phyloP scores from a whole-genome alignment of 2,797 vertebrate species.

The Melopsittacus undulatus region DNA sequence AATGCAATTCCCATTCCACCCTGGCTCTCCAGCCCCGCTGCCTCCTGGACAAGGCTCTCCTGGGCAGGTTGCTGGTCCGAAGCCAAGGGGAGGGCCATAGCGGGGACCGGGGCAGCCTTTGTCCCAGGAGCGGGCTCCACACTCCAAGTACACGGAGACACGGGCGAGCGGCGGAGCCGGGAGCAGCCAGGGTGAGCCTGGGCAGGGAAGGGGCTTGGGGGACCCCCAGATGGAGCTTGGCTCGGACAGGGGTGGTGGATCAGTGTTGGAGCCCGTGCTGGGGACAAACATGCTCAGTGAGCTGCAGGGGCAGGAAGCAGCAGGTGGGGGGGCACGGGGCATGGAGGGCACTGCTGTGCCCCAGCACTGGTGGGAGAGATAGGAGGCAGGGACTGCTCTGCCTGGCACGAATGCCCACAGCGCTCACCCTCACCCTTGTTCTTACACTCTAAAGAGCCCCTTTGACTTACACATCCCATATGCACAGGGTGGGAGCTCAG shows the following conservation, averaged over 20 bases:
- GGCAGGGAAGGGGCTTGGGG: background rate
- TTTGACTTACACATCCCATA: background rate
- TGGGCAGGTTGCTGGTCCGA: slow-evolving; percentile 46
- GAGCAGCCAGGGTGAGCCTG: background rate
- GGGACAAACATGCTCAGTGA: rapidly evolving
- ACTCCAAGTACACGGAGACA: background rate
- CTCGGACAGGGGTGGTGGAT: background rate
- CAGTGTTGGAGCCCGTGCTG: background rate
- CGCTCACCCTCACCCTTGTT: no score
- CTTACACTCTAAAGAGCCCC: background rate
- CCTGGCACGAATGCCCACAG: background rate
- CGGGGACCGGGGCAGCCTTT: background rate
- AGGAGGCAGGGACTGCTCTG: background rate
- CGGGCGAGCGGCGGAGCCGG: background rate
- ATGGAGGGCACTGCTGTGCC: background rate
- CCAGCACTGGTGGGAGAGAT: background rate
- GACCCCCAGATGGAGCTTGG: background rate
- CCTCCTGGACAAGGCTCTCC: background rate
- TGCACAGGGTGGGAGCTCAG: background rate
- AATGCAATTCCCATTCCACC: background rate
- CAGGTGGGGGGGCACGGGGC: background rate
- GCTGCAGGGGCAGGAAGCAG: background rate
- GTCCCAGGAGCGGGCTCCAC: background rate
- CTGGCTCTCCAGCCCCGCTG: background rate
- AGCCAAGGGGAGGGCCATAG: slow-evolving; percentile 53